Evolutionary conservation across 2,888 invertebrate species (phyloP), one percentile per base, ranked within the genome.

Genomic region (Platycheirus rosarum): DNA sequence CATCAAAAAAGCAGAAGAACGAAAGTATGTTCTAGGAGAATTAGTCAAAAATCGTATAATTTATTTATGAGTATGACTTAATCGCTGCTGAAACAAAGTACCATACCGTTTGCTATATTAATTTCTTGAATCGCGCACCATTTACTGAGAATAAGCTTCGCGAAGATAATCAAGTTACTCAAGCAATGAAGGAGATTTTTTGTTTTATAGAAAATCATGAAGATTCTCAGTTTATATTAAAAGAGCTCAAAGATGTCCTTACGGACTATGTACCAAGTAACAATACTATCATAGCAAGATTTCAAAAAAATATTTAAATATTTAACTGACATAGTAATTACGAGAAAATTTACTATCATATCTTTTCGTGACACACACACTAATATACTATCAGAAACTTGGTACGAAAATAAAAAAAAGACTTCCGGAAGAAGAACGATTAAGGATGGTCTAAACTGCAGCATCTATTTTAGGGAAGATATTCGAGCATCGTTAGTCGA

Each of bases 1-100:
- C 26, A 44, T 63, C 13, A 63, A 63, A 63, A 63, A 46, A 63
- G 63, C 63, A 63, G 63, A 63, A 63, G 63, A 63, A 63, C 63
- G 42, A 44, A 44, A 26, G 46, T n/a, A 63, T 63, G 2, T 46
- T 46, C 46, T 44, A 63, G 26, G 26, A 26, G 26, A 26, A 26
- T 26, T 4, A 26, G 26, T 26, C 2, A 26, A 26, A 26, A 6
- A 16, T 23, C 37, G 63, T 44, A 13, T 44, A 18, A 3, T 18
- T 44, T n/a, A n/a, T n/a, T n/a, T 44, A 18, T 8, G 18, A 44
- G 44, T 6, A 26, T 26, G 26, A 26, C 26, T 26, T 26, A 6
- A 26, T 26, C 26, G 26, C 40, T 5, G 2, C 14, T 40, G 4
- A 40, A 14, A 9, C 40, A 40, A 40, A 40, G 14, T 40, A 40